A percentile compares a stretch with the other conserved stretches of the same genome.
Conservation (phyloP, 2,888 invertebrate genomes). For the Troides oblongomaculatus region DNA sequence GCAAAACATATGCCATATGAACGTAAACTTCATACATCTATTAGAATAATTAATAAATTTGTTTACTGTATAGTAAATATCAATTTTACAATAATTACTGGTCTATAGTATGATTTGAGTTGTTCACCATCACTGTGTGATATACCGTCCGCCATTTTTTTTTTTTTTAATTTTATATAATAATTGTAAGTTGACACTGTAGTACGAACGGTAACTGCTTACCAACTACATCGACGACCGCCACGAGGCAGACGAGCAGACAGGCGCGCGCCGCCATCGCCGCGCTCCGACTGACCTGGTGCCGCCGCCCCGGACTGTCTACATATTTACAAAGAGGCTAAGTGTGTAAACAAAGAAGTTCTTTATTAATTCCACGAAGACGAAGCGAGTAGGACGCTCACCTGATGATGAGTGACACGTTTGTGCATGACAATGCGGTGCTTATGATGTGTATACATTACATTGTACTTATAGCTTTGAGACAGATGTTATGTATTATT, state of each 20-base stretch:
- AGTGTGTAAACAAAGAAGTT: not conserved
- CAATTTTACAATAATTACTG: no score
- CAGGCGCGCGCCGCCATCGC: constrained; percentile 14
- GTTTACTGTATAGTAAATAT: no score
- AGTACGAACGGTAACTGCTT: not conserved
- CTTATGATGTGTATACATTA: no score
- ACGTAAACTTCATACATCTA: no score
- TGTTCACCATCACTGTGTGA: no score
- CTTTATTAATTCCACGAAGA: not conserved
- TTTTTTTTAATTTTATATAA: not conserved
- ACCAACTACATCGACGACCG: constrained; percentile 12
- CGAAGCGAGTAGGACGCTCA: not conserved
- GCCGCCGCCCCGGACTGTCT: not conserved
- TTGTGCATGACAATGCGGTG: no score
- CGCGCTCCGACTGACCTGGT: not conserved
- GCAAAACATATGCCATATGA: no score
- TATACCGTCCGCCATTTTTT: not conserved
- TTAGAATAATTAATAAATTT: no score
- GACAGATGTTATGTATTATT: no score
- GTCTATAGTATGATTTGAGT: no score
- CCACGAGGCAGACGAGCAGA: constrained; percentile 14
- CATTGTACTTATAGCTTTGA: no score
- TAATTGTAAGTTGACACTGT: not conserved
- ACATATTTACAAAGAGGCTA: not conserved
- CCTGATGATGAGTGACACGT: no score